phyloP scores from a whole-genome alignment of 2,888 invertebrate genomes.

The Hypolimnas misippus region DNA sequence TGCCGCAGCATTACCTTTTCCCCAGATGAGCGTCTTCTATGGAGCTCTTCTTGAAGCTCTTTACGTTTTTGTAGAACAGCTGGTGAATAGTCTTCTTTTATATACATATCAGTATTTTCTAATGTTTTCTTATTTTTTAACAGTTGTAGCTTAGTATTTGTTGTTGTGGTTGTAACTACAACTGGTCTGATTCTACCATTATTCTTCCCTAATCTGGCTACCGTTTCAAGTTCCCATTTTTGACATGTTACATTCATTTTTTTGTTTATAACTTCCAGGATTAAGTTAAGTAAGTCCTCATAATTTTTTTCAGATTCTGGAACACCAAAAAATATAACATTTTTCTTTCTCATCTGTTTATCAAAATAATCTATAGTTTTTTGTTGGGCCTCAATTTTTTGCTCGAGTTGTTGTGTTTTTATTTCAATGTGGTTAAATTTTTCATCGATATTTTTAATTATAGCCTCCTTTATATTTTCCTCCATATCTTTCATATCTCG shows the following conservation, averaged over 20 bases:
- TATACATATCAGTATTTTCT: too few relatives aligned
- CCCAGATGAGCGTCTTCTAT: too few relatives aligned
- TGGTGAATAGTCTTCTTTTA: too few relatives aligned
- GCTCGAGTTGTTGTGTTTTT: neutral
- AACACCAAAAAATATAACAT: neutral
- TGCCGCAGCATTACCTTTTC: too few relatives aligned
- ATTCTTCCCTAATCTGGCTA: neutral
- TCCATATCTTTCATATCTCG: neutral
- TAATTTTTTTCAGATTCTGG: neutral
- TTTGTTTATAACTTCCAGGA: neutral
- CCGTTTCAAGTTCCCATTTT: neutral
- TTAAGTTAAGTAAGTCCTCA: neutral
- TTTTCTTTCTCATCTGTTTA: neutral
- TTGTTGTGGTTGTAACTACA: too few relatives aligned
- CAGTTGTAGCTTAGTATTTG: too few relatives aligned
- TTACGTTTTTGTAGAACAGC: too few relatives aligned
- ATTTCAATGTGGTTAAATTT: neutral
- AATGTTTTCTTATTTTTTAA: too few relatives aligned
- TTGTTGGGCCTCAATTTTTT: neutral
- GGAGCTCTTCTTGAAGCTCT: too few relatives aligned
- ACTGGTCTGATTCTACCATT: neutral
- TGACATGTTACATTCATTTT: neutral
- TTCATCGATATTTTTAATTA: neutral
- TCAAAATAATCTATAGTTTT: neutral
- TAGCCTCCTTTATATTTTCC: neutral